phyloP scores from a whole-genome alignment of 1,140 invertebrate genomes.

The Caenorhabditis inopinata region DNA sequence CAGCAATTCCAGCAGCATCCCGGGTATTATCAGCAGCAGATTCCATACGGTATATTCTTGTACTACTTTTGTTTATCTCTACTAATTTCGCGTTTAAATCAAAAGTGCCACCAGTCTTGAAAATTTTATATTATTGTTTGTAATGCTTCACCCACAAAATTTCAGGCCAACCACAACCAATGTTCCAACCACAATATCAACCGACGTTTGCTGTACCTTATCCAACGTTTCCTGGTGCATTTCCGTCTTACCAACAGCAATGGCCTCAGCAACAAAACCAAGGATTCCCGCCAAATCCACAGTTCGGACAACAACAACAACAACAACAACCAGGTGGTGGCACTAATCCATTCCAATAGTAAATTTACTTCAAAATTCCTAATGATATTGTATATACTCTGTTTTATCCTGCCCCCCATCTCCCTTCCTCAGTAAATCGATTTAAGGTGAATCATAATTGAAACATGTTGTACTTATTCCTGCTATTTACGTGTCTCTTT shows the following conservation, averaged over 20 bases:
- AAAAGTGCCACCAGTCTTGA: no score
- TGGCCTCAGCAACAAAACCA: slow-evolving; percentile 23
- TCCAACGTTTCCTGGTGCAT: slow-evolving; percentile 43
- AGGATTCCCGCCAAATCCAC: slow-evolving; percentile 25
- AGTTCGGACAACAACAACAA: neutral
- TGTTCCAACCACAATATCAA: slow-evolving; percentile 44
- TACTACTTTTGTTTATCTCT: neutral
- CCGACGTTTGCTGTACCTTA: slow-evolving; percentile 41
- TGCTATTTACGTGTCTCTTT: neutral
- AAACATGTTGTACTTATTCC: no score
- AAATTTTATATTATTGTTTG: no score
- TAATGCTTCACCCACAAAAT: neutral
- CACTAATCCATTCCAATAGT: slow-evolving; percentile 34
- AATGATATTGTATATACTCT: neutral
- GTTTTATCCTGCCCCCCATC: no score
- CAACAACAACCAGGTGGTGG: slow-evolving; percentile 10
- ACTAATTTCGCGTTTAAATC: neutral
- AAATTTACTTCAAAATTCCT: neutral
- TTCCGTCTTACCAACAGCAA: slow-evolving; percentile 35
- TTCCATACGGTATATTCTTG: slow-evolving; percentile 38
- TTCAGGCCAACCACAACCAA: slow-evolving; percentile 48
- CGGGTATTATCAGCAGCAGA: slow-evolving; percentile 37
- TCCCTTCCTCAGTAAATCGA: no score
- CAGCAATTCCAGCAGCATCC: slow-evolving; percentile 11
- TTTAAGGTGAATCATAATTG: no score